phyloP scores from a whole-genome alignment of 30 jellyfish, hydroid and myxozoan species.

The Turritopsis rubra region DNA sequence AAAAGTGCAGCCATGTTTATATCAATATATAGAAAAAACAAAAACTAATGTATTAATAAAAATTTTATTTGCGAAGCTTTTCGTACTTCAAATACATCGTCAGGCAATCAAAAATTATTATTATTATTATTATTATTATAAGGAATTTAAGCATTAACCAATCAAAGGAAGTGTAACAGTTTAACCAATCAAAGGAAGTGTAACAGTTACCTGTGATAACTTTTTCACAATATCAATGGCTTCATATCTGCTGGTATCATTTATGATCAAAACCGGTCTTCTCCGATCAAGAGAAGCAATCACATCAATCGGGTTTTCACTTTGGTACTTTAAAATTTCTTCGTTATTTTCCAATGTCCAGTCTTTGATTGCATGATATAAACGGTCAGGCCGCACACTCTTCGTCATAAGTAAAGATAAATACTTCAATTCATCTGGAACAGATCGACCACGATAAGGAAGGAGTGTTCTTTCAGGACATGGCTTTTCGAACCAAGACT shows the following conservation, averaged over 20 bases:
- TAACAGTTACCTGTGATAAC: neutral
- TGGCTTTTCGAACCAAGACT: conserved; percentile 31
- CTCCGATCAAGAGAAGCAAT: neutral
- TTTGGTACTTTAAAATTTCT: conserved; percentile 25
- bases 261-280: conserved; percentile 10
- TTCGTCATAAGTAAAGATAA: conserved; percentile 26
- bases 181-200: too few relatives aligned
- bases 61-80: too few relatives aligned
- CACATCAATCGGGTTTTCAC: neutral
- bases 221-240: neutral
- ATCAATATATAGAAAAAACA: too few relatives aligned
- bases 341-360: conserved; percentile 16
- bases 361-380: conserved; percentile 32
- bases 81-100: neutral
- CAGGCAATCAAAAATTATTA: neutral
- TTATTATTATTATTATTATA: too few relatives aligned
- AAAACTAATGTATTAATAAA: too few relatives aligned
- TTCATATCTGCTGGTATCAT: neutral
- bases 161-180: too few relatives aligned
- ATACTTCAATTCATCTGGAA: neutral
- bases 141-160: too few relatives aligned
- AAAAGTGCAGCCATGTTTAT: too few relatives aligned
- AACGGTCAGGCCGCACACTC: conserved; percentile 71
- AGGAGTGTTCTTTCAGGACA: conserved; percentile 36
- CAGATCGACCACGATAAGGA: conserved; percentile 21